Evolutionary conservation across 53 echinoderm and acorn worm genomes (phyloP).

Genomic region (Luidia sarsii): DNA sequence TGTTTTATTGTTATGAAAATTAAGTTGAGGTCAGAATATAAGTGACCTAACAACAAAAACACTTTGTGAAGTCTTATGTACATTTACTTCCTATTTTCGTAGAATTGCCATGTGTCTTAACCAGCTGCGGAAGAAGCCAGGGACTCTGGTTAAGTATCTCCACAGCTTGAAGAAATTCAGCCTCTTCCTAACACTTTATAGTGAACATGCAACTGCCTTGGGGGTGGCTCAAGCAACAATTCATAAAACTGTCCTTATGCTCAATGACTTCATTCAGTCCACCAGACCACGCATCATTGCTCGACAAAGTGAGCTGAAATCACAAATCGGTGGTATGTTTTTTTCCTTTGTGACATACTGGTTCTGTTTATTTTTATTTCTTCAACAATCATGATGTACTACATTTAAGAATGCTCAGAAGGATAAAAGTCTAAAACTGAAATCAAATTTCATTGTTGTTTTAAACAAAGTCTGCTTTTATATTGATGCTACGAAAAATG

Average conservation of each 20-base stretch:
- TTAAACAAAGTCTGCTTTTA: no score
- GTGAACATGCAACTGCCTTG: neutral
- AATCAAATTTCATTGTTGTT: no score
- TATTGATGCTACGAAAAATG: no score
- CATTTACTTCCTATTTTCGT: neutral
- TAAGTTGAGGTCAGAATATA: no score
- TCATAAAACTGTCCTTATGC: neutral
- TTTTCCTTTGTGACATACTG: no score
- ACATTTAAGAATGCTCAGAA: no score
- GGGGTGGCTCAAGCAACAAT: neutral
- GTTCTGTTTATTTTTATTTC: no score
- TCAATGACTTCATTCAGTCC: neutral
- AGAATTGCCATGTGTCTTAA: neutral
- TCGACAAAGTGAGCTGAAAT: neutral
- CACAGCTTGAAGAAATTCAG: neutral
- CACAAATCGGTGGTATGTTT: slow-evolving; percentile 4
- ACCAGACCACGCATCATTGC: neutral
- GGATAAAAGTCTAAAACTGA: no score
- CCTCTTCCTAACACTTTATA: neutral
- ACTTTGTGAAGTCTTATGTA: neutral
- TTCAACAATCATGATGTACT: no score
- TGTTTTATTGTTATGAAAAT: no score
- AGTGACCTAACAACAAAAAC: no score
- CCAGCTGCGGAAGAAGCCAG: neutral
- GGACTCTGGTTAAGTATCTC: neutral